Evolutionary conservation across 2,797 vertebrate genomes (phyloP).

Genomic region (Bradypus variegatus): DNA sequence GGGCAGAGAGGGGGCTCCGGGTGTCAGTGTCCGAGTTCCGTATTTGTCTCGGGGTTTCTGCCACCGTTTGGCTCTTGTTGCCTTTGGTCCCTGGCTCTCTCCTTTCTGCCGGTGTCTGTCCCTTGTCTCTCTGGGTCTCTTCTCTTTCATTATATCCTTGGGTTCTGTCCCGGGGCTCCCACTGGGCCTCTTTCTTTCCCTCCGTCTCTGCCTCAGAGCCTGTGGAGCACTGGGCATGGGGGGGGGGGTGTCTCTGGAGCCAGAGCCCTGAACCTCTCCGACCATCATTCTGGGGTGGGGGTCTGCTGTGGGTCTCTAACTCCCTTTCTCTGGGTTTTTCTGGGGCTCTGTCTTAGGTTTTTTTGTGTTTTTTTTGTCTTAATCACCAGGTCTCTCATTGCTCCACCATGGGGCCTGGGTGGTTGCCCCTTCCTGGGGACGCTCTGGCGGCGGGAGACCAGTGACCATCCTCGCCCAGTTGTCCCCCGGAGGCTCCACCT

Average conservation of each 20-base stretch:
- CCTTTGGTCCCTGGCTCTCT: background rate
- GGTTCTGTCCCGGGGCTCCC: background rate
- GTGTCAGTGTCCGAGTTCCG: background rate
- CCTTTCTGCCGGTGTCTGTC: background rate
- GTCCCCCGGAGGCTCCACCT: background rate
- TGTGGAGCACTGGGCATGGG: background rate
- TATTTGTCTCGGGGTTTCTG: no score
- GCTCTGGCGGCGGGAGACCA: background rate
- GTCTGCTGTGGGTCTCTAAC: background rate
- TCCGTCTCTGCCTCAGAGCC: background rate
- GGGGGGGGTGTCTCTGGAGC: background rate
- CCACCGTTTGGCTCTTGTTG: background rate
- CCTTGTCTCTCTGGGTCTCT: background rate
- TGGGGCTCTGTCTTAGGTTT: background rate
- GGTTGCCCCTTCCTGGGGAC: background rate
- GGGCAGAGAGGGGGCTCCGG: no score
- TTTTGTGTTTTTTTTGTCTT: background rate
- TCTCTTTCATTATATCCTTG: background rate
- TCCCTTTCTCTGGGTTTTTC: background rate
- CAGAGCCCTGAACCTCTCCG: background rate
- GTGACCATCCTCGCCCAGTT: background rate
- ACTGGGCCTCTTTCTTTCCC: background rate
- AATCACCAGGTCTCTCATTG: background rate
- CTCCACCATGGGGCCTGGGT: background rate
- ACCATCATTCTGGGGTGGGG: background rate